Conservation (phyloP, 37 sponge, comb jelly and placozoan species). For the Dysidea cf. avara region DNA sequence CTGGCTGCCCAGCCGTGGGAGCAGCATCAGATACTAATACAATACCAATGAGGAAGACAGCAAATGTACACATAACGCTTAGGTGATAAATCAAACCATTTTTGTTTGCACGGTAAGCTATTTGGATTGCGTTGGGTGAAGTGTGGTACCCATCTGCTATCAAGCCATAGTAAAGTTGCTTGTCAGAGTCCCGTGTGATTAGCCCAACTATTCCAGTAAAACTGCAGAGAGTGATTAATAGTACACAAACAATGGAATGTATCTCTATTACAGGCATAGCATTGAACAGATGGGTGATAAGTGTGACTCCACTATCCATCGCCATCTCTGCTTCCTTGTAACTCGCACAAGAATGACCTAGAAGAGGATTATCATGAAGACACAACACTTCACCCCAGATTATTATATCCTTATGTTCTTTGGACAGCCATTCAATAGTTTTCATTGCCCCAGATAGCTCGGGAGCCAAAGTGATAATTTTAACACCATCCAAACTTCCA, state of each 20-base stretch:
- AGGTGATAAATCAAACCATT: slow-evolving; percentile 13
- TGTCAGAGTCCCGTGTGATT: slow-evolving; percentile 54
- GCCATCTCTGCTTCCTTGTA: slow-evolving; percentile 67
- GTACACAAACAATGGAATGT: neutral
- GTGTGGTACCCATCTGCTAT: slow-evolving; percentile 95
- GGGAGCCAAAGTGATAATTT: slow-evolving; percentile 90
- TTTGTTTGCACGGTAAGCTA: slow-evolving; percentile 80
- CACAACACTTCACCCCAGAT: too few relatives aligned
- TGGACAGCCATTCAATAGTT: slow-evolving; percentile 35
- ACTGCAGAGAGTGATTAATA: slow-evolving; percentile 38
- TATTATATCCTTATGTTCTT: slow-evolving; percentile 16
- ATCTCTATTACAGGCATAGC: slow-evolving; percentile 87
- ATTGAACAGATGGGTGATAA: slow-evolving; percentile 96
- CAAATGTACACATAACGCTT: too few relatives aligned
- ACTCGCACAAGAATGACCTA: slow-evolving; percentile 82
- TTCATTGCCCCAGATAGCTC: slow-evolving; percentile 67
- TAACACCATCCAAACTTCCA: slow-evolving; percentile 41
- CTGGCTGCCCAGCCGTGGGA: slow-evolving; percentile 75
- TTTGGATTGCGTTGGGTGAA: slow-evolving; percentile 77
- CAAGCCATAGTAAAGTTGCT: slow-evolving; percentile 56
- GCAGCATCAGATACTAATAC: slow-evolving; percentile 92
- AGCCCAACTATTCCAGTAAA: slow-evolving; percentile 96
- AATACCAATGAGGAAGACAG: slow-evolving; percentile 61
- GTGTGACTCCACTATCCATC: slow-evolving; percentile 77
- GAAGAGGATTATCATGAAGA: slow-evolving; percentile 26